Evolutionary conservation across 2,888 invertebrate genomes (phyloP).

Genomic region (Oscheius sp.): DNA sequence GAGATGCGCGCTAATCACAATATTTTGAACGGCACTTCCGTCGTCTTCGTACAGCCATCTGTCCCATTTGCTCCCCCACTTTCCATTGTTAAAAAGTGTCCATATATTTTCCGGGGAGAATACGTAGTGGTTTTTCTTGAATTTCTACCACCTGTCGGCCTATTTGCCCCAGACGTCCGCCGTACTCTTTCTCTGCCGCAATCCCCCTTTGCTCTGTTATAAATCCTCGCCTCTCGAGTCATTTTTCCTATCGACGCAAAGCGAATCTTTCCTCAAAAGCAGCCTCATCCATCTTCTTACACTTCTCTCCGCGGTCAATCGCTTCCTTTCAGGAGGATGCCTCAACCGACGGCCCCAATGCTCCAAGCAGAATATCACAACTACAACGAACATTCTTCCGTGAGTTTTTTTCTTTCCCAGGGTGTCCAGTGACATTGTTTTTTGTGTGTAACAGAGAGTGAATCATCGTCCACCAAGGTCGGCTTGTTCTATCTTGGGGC

Average conservation of each 20-base stretch:
- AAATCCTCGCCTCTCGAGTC: neutral
- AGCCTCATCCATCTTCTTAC: no score
- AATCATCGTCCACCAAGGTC: neutral
- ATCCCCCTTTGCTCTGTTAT: neutral
- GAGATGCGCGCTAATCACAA: no score
- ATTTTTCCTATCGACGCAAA: neutral
- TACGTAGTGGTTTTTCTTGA: neutral
- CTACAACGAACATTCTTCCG: slow-evolving; percentile 37
- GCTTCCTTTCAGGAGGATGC: slow-evolving; percentile 14
- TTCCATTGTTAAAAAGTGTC: no score
- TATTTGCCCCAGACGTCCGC: neutral
- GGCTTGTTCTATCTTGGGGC: no score
- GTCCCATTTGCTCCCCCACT: no score
- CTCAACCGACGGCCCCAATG: slow-evolving; percentile 38
- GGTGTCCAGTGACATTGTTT: neutral
- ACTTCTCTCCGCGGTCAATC: no score
- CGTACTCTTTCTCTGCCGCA: neutral
- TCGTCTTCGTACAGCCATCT: no score
- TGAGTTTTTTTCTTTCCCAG: slow-evolving; percentile 2
- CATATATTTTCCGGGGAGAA: neutral
- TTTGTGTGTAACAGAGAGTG: neutral
- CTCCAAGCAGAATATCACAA: slow-evolving; percentile 40
- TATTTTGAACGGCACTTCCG: no score
- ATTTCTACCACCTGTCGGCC: slow-evolving; percentile 4
- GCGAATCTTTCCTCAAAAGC: no score